Percentiles rank a stretch among this genome's conserved stretches.
Evolutionary conservation across 2,113 vertebrate genomes (phyloP).

Genomic region (Bos indicus): DNA sequence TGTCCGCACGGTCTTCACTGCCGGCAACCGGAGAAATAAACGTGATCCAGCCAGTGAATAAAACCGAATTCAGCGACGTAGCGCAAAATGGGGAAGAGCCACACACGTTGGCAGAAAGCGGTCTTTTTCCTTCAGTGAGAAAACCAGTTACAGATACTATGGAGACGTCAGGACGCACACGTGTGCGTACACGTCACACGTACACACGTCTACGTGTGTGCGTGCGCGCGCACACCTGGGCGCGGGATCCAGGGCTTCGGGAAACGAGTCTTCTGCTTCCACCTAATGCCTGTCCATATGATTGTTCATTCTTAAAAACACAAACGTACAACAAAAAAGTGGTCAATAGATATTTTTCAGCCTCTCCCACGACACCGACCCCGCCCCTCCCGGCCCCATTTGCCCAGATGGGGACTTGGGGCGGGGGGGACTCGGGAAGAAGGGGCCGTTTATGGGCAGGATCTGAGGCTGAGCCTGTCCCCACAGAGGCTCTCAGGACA

Average conservation of each 20-base stretch:
- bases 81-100: too few relatives aligned
- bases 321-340: background rate
- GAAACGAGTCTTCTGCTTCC: background rate
- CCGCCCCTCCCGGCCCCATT: accelerated
- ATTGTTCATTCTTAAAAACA: background rate
- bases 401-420: background rate
- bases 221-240: too few relatives aligned
- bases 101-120: accelerated
- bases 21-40: background rate
- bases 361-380: background rate
- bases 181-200: accelerated
- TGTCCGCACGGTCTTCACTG: background rate
- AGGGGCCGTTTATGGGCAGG: background rate
- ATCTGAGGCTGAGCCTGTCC: background rate
- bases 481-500: background rate
- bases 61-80: background rate
- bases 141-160: background rate
- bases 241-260: background rate
- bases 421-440: background rate
- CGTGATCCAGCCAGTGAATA: accelerated
- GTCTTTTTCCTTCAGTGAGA: background rate
- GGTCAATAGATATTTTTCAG: background rate
- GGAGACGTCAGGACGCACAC: background rate
- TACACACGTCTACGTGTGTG: background rate
- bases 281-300: background rate